These are phyloP conservation scores for Climacteris rufus DNA, from an alignment of 2,113 vertebrate species.

Conservation along the genomic window DNA sequence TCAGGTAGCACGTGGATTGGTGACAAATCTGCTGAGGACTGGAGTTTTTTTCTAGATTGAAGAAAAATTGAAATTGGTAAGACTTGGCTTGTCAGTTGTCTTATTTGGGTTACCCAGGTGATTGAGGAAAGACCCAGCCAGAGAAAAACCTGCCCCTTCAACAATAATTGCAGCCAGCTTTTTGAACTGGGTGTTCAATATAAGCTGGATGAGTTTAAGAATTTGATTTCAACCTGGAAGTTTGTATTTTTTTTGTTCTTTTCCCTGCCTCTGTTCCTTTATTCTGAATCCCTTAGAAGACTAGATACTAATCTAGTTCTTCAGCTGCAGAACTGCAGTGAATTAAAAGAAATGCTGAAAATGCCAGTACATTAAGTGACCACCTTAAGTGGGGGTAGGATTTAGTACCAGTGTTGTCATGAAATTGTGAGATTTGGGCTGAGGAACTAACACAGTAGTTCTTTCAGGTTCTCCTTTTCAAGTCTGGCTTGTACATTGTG, in stretches of 20 bases:
- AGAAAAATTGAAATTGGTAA: slow-evolving; percentile 33
- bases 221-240: background rate
- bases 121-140: background rate
- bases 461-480: background rate
- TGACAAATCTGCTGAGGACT: background rate
- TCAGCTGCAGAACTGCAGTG: background rate
- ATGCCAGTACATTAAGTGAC: background rate
- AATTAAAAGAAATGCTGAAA: background rate
- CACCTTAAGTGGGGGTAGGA: background rate
- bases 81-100: background rate
- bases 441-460: background rate
- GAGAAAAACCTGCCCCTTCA: background rate
- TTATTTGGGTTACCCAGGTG: background rate
- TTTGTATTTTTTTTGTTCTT: background rate
- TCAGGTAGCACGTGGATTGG: background rate
- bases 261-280: background rate
- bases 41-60: background rate
- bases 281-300: background rate
- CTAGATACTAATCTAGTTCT: background rate
- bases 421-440: background rate
- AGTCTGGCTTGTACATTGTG: background rate
- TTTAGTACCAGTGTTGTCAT: background rate
- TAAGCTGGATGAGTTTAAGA: background rate
- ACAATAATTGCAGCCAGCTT: background rate
- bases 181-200: background rate